Evolutionary conservation across 2,113 vertebrate species (phyloP).

Genomic region (Proteles cristata): DNA sequence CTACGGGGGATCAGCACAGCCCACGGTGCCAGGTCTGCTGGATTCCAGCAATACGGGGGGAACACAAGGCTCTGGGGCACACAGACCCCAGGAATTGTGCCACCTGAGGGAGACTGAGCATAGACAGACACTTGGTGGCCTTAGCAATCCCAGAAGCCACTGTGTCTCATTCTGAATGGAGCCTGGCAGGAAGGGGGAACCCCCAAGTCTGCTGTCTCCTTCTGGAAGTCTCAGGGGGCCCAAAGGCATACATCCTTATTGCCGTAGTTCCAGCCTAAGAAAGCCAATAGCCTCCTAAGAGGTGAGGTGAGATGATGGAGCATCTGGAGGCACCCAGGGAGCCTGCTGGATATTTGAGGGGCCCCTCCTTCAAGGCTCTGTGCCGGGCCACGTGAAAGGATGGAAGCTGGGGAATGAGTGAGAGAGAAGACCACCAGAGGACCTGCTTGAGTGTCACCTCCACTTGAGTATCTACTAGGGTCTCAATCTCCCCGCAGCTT

Average conservation of each 20-base stretch:
- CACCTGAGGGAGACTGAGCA: not conserved
- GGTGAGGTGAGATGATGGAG: not conserved
- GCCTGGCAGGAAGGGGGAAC: not conserved
- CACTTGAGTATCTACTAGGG: not conserved
- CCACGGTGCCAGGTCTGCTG: accelerated
- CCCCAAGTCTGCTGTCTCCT: not conserved
- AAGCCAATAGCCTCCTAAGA: not conserved
- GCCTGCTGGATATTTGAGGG: no score
- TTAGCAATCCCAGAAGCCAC: not conserved
- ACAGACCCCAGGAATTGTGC: not conserved
- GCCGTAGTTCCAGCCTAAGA: not conserved
- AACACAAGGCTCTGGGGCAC: not conserved
- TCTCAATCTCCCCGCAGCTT: not conserved
- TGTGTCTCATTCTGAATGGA: not conserved
- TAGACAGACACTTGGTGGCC: not conserved
- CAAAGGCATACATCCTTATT: not conserved
- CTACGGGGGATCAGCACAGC: no score
- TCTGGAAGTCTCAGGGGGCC: not conserved
- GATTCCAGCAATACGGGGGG: accelerated
- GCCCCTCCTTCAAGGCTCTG: not conserved
- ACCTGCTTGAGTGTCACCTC: accelerated
- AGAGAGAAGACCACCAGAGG: not conserved
- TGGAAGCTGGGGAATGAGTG: accelerated
- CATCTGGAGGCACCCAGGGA: not conserved
- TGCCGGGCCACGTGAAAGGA: not conserved